A percentile compares a stretch with the other conserved stretches of the same genome.
These are phyloP conservation scores for Sesamia nonagrioides DNA, from an alignment of 1,140 invertebrate species.

Conservation along the genomic window DNA sequence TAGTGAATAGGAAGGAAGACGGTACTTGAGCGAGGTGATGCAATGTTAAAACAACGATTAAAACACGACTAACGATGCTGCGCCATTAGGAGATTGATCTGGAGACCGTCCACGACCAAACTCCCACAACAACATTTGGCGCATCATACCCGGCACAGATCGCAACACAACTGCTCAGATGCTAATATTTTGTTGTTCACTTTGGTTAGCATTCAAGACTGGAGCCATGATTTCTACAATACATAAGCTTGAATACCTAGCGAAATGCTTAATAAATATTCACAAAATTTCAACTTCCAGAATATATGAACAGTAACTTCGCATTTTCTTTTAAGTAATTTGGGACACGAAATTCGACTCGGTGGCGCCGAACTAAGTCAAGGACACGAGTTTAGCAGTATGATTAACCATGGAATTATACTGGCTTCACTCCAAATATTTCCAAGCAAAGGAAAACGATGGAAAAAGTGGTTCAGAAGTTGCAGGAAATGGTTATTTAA, in stretches of 20 bases:
- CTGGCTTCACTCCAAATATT: conserved; percentile 32
- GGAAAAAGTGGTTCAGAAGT: not conserved
- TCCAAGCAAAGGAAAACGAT: conserved; percentile 3
- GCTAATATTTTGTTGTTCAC: no score
- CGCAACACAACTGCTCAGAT: no score
- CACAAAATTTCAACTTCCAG: not conserved
- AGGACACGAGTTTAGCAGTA: conserved; percentile 1
- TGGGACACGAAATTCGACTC: not conserved
- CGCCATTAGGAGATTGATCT: no score
- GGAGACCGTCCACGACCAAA: no score
- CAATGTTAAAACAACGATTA: no score
- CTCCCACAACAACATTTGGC: no score
- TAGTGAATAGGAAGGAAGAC: no score
- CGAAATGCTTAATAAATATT: not conserved
- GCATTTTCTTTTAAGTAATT: conserved; percentile 4
- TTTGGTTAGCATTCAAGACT: conserved; percentile 2
- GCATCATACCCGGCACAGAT: no score
- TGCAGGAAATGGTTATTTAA: conserved; percentile 30
- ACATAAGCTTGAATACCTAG: not conserved
- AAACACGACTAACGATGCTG: no score
- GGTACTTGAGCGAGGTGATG: no score
- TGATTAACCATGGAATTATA: conserved; percentile 15
- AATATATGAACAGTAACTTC: not conserved
- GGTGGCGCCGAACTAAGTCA: conserved; percentile 1
- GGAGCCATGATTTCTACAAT: not conserved